Evolutionary conservation across 2,113 vertebrate genomes (phyloP), one percentile per base, ranked within the genome.

Genomic region (Brachypteracias leptosomus): DNA sequence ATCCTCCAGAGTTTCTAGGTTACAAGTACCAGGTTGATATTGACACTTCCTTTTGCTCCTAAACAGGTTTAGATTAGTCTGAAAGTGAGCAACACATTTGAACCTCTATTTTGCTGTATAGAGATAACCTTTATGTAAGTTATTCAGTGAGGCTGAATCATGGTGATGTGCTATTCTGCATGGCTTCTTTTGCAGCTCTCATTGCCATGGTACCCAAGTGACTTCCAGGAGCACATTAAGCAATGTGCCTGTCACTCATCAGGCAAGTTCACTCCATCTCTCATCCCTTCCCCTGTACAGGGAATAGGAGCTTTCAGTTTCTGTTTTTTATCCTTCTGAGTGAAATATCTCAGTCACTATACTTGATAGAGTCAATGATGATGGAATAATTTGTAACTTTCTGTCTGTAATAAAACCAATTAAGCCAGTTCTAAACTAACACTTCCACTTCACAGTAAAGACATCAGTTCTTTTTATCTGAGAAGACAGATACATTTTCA

Each of bases 151-250:
- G 67, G 65, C 67, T 96, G 93, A 95, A 80, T 93, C 93, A 94
- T 11, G 59, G 31, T 16, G 21, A 33, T 42, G 35, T 87, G 88
- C 36, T 94, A 14, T 73, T 88, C 66, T 85, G 61, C 36, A 29
- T 3, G 35, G 72, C 38, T 91, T 62, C 78, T 44, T 88, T 42
- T 80, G 55, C 67, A 55, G 77, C 35, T 80, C 83, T 83, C 71
- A 96, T 91, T 88, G 90, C 85, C 85, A 91, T 86, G 63, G 90
- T 63, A 93, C 82, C 81, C 88, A 93, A 95, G 72, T 71, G 85
- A 90, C 71, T 93, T 88, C 47, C 18, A 24, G 35, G 2, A 90
- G 89, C 31, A 36, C 91, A 93, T 74, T 94, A 83, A 95, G 88
- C 42, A 70, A 67, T 1, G 35, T 52, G 54, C 55, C 63, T 95